Evolutionary conservation across 2,797 vertebrate species (phyloP), one percentile per base, ranked within the genome.

Genomic region (Pygocentrus nattereri): DNA sequence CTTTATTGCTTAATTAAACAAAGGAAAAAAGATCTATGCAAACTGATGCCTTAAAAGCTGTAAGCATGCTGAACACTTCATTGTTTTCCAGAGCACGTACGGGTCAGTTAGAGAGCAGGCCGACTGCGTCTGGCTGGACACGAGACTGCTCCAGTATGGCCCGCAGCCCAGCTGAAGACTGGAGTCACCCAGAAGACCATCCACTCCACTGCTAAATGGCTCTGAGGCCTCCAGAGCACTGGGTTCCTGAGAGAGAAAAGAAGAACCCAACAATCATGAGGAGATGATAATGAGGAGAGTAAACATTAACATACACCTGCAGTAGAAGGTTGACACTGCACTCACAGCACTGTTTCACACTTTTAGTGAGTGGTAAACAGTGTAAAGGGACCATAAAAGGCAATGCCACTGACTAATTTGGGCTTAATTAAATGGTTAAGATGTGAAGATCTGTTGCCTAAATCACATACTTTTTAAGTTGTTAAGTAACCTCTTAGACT

Each of bases 211-310:
- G 47, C 91, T 92, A 50, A 95, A 93, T 56, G 91, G 95, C 10
- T 96, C 94, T 0, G 80, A 87, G 31, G 89, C 83, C 72, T 96
- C 93, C 58, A 92, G 93, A 88, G 89, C 84, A 72, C 92, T 91
- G 0, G 96, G 95, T 72, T 98, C 97, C 97, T 98, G 89, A 3
- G 59, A 19, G 27, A 50, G 41, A 30, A 70, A 31, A 49, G 27
- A 75, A 64, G 30, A 50, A 70, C 73, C 52, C 58, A 21, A 56
- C 34, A 80, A 61, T 56, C n/a, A n/a, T n/a, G n/a, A n/a, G 23
- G n/a, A 80, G 44, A n/a, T 49, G 74, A 47, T 59, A 71, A 78
- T 70, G 27, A 59, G 10, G 21, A 21, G 30, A 34, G 44, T 23
- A 79, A 69, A 30, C n/a, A 49, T 84, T 79, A 52, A 74, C 52